Evolutionary conservation across 2,113 vertebrate species (phyloP), one percentile per base, ranked within the genome.

Genomic region (Microcebus ravelobensis): DNA sequence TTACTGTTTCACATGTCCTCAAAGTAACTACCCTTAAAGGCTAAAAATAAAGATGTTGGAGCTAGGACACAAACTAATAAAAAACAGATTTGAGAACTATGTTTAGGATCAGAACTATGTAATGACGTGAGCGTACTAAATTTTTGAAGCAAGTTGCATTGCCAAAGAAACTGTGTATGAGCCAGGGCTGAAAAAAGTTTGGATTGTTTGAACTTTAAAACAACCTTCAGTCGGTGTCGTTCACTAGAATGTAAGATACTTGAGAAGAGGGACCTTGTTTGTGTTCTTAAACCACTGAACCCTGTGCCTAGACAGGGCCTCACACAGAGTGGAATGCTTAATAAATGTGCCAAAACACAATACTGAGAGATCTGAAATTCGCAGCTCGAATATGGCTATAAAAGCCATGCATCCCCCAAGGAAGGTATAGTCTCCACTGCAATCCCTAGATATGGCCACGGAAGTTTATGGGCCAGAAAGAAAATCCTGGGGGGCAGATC

Each of bases 151-250:
- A 61, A 61, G 57, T 57, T 82, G 3, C 76, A 87, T 80, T 95
- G 79, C 91, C 93, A 92, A 92, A 80, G 68, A 87, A 93, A 84
- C 45, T 84, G 50, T 94, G 63, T 84, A 45, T 94, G 68, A 97
- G 90, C 50, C 90, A 83, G 21, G 50, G 45, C 39, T 57, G 12
- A 83, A 45, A 50, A 67, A 89, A 57, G 14, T 96, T 87, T 57
- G 65, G 57, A 39, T 79, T 23, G 29, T 79, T 79, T 77, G 59
- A 91, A 82, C 45, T 79, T 95, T 71, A 48, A 95, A 94, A 96
- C 59, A 94, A 67, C 14, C 29, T 82, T n/a, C 2, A 59, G 3
- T 85, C 48, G 93, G 25, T 82, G 52, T 80, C 18, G 50, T 90
- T 39, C 63, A 39, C 11, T 81, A 45, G 25, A 70, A 87, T 48